These are phyloP conservation scores for Myrmecobius fasciatus DNA, from an alignment of 2,113 vertebrate species.

Conservation along the genomic window DNA sequence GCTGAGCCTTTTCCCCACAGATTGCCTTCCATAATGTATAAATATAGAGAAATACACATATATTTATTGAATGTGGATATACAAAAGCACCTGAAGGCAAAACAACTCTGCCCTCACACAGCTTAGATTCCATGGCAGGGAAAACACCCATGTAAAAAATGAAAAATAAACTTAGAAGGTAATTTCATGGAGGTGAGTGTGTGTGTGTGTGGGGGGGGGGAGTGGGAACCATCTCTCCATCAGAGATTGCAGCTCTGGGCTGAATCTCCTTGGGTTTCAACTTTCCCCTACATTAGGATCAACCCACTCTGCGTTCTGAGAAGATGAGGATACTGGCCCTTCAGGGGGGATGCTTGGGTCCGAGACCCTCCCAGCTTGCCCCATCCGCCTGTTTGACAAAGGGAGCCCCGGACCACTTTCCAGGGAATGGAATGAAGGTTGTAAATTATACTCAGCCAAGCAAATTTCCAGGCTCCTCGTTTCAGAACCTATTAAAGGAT, in stretches of 20 bases:
- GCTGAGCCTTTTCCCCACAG: no score
- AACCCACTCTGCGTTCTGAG: conserved; percentile 56
- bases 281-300: conserved; percentile 39
- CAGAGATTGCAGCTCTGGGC: conserved; percentile 9
- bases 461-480: conserved; percentile 71
- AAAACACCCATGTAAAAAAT: no score
- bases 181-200: neutral
- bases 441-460: conserved; percentile 74
- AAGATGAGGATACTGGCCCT: conserved; percentile 42
- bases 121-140: no score
- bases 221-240: neutral
- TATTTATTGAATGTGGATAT: no score
- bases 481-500: conserved; percentile 66
- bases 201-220: neutral
- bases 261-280: conserved; percentile 5
- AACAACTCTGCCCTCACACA: no score
- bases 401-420: neutral
- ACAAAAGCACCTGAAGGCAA: no score
- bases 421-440: conserved; percentile 58
- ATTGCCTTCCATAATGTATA: no score
- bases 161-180: no score
- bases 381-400: neutral
- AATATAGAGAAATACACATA: no score
- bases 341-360: neutral
- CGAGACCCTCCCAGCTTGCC: conserved; percentile 24